Conservation (phyloP, 2,797 vertebrate genomes). For the Galaxias olidus region DNA sequence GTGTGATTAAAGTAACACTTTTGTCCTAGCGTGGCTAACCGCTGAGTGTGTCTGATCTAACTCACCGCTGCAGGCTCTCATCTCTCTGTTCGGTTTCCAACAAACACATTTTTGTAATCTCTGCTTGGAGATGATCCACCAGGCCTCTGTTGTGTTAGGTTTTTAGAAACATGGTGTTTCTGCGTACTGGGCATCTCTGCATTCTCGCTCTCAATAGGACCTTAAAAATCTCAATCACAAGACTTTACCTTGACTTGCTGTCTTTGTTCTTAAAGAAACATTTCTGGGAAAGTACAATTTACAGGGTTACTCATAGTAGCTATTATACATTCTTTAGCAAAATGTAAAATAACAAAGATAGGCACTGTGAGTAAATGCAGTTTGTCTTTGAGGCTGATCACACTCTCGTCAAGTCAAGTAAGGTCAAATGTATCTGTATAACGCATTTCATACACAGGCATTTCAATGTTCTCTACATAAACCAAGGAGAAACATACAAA, state of each 20-base stretch:
- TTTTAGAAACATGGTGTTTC: slow-evolving; percentile 14
- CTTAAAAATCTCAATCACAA: background rate
- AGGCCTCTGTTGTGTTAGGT: background rate
- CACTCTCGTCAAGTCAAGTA: no score
- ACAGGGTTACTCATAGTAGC: no score
- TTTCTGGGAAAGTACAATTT: no score
- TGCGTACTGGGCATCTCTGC: background rate
- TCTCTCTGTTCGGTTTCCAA: slow-evolving; percentile 50
- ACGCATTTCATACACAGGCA: no score
- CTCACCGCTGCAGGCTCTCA: slow-evolving; percentile 14
- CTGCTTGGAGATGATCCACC: slow-evolving; percentile 24
- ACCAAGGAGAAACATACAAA: no score
- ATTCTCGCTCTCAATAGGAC: background rate
- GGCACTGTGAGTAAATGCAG: no score
- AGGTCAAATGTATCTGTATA: no score
- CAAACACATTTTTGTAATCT: slow-evolving; percentile 31
- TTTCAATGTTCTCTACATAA: no score
- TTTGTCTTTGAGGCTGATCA: no score
- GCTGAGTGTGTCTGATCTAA: slow-evolving; percentile 11
- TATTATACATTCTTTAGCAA: no score
- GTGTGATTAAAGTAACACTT: slow-evolving; percentile 17
- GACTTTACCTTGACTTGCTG: background rate
- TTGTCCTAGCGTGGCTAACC: background rate
- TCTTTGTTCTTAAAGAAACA: background rate
- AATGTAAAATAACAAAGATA: no score